A percentile compares a stretch with the other conserved stretches of the same genome.
These are phyloP conservation scores for Siniperca obscura DNA, from an alignment of 2,797 vertebrate genomes.

Conservation along the genomic window DNA sequence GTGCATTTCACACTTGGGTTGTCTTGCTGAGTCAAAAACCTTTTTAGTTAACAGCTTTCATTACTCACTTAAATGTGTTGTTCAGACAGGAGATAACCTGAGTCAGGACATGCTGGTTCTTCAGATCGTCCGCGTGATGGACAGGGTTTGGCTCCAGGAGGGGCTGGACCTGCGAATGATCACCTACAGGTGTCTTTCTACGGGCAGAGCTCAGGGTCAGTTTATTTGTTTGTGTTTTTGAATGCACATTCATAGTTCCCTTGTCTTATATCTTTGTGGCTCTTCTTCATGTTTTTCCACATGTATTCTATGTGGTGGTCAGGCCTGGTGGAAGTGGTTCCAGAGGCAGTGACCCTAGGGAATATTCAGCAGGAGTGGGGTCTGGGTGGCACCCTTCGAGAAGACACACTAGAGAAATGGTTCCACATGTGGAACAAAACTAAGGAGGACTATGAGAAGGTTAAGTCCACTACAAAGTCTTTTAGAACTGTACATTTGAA, in stretches of 20 bases:
- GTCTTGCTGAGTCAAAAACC: not conserved
- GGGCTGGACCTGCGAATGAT: conserved; percentile 96
- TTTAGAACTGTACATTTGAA: not conserved
- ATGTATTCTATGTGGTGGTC: conserved; percentile 7
- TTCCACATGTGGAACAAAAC: conserved; percentile 93
- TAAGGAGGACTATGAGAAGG: conserved; percentile 93
- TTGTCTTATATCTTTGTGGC: not conserved
- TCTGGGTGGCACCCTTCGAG: conserved; percentile 91
- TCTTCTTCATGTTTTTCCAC: not conserved
- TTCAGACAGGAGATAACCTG: conserved; percentile 93
- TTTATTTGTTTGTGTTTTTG: conserved; percentile 14
- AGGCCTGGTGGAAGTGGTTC: conserved; percentile 97
- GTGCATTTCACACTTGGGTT: not conserved
- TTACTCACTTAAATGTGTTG: not conserved
- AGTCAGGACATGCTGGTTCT: conserved; percentile 96
- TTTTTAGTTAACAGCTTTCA: not conserved
- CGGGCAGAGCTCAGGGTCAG: conserved; percentile 88
- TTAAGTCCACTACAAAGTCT: conserved; percentile 50
- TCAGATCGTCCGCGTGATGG: conserved; percentile 94
- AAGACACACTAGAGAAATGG: conserved; percentile 94
- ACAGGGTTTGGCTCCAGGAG: conserved; percentile 93
- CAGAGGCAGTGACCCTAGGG: conserved; percentile 92
- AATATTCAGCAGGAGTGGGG: conserved; percentile 96
- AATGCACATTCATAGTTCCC: too few species aligned
- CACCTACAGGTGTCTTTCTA: conserved; percentile 93